Evolutionary conservation across 2,113 vertebrate species (phyloP).

Genomic region (Spheniscus mendiculus): DNA sequence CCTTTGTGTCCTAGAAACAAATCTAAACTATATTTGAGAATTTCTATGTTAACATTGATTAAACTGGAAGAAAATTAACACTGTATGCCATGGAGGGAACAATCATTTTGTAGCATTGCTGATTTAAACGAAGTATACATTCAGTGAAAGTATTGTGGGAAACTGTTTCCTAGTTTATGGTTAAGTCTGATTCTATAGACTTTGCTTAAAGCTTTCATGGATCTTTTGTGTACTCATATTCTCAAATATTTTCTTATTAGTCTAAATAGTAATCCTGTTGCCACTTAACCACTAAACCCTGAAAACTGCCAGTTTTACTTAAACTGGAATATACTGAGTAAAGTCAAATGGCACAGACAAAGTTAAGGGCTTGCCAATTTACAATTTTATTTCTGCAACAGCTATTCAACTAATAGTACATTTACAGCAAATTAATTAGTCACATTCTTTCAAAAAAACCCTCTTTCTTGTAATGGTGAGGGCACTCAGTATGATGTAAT

Average conservation of each 20-base stretch:
- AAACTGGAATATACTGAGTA: neutral
- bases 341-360: neutral
- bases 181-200: neutral
- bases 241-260: neutral
- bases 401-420: neutral
- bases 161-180: neutral
- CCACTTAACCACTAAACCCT: neutral
- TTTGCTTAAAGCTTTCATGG: neutral
- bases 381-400: neutral
- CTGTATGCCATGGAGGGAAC: neutral
- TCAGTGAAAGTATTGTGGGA: neutral
- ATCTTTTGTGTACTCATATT: neutral
- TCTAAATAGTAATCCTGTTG: neutral
- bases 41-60: neutral
- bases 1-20: neutral
- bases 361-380: conserved; percentile 4
- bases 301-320: neutral
- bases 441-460: neutral
- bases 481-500: neutral
- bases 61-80: neutral
- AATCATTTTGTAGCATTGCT: neutral
- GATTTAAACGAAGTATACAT: neutral
- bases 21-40: neutral
- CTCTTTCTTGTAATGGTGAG: neutral
- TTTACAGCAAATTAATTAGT: neutral